These are phyloP conservation scores for Melinaea marsaeus DNA, from an alignment of 2,888 invertebrate genomes.

Conservation along the genomic window DNA sequence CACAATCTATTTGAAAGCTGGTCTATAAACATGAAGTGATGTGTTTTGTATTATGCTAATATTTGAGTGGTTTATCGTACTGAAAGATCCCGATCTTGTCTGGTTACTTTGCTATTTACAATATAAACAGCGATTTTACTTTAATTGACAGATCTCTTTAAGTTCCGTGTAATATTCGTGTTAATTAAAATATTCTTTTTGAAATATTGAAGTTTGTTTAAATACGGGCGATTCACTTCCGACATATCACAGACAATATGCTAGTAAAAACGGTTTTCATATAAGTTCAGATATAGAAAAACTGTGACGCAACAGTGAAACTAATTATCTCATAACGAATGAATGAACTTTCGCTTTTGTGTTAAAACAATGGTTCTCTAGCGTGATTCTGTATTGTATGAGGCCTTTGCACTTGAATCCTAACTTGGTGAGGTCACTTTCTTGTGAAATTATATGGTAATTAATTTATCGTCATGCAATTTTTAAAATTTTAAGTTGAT, in stretches of 20 bases:
- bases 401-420: slow-evolving; percentile 31
- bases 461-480: neutral
- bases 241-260: slow-evolving; percentile 50
- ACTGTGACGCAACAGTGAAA: slow-evolving; percentile 73
- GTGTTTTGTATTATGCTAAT: slow-evolving; percentile 45
- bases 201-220: neutral
- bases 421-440: slow-evolving; percentile 30
- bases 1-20: slow-evolving; percentile 45
- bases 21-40: slow-evolving; percentile 40
- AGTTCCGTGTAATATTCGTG: neutral
- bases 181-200: too few species aligned
- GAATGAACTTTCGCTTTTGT: slow-evolving; percentile 77
- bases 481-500: too few species aligned
- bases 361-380: slow-evolving; percentile 67
- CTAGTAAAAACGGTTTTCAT: slow-evolving; percentile 43
- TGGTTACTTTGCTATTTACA: neutral
- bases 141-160: slow-evolving; percentile 5
- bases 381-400: slow-evolving; percentile 54
- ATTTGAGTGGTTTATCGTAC: slow-evolving; percentile 38
- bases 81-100: slow-evolving; percentile 9
- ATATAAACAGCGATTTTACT: neutral
- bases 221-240: slow-evolving; percentile 41
- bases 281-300: slow-evolving; percentile 66
- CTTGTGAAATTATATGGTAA: slow-evolving; percentile 15
- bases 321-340: slow-evolving; percentile 72